These are phyloP conservation scores for Mastomys coucha DNA, from an alignment of 2,113 vertebrate genomes.

Conservation along the genomic window DNA sequence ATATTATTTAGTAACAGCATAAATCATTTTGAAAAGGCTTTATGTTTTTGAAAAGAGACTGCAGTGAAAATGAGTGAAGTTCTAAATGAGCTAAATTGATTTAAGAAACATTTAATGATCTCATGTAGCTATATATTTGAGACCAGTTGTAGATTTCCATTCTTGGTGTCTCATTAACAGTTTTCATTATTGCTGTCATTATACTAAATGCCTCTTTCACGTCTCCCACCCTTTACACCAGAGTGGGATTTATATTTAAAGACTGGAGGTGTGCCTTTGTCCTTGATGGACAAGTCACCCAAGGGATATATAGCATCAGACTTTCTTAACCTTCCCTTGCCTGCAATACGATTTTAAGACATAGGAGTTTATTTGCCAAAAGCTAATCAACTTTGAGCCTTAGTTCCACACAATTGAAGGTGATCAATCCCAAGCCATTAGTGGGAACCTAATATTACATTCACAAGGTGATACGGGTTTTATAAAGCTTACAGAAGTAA, in stretches of 20 bases:
- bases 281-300: background rate
- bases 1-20: constrained; percentile 54
- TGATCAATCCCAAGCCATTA: background rate
- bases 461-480: background rate
- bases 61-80: constrained; percentile 58
- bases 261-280: background rate
- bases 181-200: constrained; percentile 60
- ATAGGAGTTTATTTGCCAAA: background rate
- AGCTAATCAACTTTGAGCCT: constrained; percentile 7
- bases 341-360: background rate
- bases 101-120: constrained; percentile 71
- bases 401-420: background rate
- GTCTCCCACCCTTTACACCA: constrained; percentile 21
- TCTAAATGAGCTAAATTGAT: constrained; percentile 64
- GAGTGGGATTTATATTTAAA: constrained; percentile 40
- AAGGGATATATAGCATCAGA: background rate
- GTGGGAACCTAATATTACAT: background rate
- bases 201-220: constrained; percentile 59
- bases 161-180: constrained; percentile 57
- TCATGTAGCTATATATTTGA: constrained; percentile 47
- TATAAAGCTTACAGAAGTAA: background rate
- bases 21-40: constrained; percentile 72
- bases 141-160: background rate
- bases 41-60: constrained; percentile 62
- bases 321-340: background rate